Percentiles rank a stretch among this genome's conserved stretches.
Evolutionary conservation across 2,797 vertebrate species (phyloP).

Genomic region (Ptychobarbus kaznakovi): DNA sequence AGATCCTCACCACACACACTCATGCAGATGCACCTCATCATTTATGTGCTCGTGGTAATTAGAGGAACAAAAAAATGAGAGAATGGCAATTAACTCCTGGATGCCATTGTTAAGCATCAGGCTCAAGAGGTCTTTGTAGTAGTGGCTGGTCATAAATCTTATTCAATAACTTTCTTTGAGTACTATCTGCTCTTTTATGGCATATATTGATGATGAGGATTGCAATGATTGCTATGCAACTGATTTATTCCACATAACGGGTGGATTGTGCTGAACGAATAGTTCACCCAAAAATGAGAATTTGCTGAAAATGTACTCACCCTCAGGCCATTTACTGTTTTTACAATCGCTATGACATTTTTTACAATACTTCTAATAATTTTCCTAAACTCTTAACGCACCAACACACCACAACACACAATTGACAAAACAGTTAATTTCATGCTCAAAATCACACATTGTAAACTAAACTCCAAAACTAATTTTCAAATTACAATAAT

Average conservation of each 20-base stretch:
- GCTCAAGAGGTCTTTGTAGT: conserved; percentile 7
- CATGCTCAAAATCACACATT: too few relatives aligned
- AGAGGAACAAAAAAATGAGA: conserved; percentile 11
- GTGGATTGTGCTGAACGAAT: not conserved
- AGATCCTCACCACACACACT: conserved; percentile 31
- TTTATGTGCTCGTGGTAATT: conserved; percentile 35
- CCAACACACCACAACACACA: too few relatives aligned
- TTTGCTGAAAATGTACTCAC: not conserved
- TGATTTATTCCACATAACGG: not conserved
- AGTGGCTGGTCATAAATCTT: conserved; percentile 26
- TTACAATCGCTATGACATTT: too few relatives aligned
- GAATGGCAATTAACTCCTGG: conserved; percentile 37
- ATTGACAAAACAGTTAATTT: too few relatives aligned
- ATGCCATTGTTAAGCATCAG: conserved; percentile 33
- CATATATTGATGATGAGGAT: not conserved
- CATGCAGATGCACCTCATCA: conserved; percentile 34
- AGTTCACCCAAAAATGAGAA: not conserved
- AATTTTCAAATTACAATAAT: too few relatives aligned
- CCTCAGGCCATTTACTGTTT: not conserved
- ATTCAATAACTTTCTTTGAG: conserved; percentile 8
- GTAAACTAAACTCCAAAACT: too few relatives aligned
- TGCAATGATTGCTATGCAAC: not conserved
- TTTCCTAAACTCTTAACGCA: too few relatives aligned
- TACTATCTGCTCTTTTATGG: conserved; percentile 3
- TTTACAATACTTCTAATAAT: too few relatives aligned